Conservation (phyloP, 2,113 vertebrate species). For the Actenoides hombroni region DNA sequence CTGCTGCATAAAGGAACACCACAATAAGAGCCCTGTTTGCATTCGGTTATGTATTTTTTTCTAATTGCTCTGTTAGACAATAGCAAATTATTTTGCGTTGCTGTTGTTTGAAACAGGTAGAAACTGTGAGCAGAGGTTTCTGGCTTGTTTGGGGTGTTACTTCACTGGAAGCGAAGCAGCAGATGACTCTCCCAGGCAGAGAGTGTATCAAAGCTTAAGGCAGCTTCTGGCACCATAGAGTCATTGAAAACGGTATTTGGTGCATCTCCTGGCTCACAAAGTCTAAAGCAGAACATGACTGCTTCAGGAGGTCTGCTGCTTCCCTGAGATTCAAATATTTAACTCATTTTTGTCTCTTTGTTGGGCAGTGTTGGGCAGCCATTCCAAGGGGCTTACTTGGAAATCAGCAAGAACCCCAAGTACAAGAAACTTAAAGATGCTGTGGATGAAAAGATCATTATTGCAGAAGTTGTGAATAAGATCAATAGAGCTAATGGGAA, state of each 20-base stretch:
- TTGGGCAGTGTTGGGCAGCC: conserved; percentile 88
- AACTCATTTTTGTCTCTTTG: not conserved
- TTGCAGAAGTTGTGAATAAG: conserved; percentile 96
- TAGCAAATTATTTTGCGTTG: not conserved
- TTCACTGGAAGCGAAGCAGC: not conserved
- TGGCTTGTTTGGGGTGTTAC: not conserved
- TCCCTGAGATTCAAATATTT: not conserved
- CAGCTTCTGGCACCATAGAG: not conserved
- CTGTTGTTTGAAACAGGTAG: not conserved
- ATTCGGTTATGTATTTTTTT: not conserved
- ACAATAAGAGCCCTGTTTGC: not conserved
- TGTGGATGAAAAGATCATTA: conserved; percentile 92
- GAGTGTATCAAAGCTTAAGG: not conserved
- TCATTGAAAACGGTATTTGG: not conserved
- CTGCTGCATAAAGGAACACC: fast-evolving
- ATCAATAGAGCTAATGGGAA: conserved; percentile 97
- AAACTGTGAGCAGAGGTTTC: not conserved
- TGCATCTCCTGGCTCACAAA: not conserved
- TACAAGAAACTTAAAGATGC: conserved; percentile 92
- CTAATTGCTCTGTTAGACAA: not conserved
- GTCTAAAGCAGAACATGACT: not conserved
- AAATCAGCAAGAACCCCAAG: conserved; percentile 95
- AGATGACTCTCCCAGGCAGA: not conserved
- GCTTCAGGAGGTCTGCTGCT: not conserved
- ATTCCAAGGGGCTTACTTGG: conserved; percentile 96